phyloP scores from a whole-genome alignment of 2,888 invertebrate species.

The Sinodicranocentrus sp. region DNA sequence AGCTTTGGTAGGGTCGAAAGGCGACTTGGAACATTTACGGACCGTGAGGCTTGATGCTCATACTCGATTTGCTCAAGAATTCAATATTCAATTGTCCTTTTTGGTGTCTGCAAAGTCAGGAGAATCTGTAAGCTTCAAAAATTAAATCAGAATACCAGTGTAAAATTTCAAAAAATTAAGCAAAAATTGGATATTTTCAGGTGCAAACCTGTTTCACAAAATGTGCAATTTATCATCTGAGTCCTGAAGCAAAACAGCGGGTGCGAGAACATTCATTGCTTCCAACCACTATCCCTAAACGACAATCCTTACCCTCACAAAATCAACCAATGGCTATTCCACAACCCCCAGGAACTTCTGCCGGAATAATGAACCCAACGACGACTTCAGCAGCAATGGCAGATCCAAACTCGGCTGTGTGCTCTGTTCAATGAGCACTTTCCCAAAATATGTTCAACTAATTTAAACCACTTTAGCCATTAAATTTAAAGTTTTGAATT shows the following conservation, averaged over 20 bases:
- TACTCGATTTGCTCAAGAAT: constrained; percentile 75
- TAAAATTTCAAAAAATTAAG: neutral
- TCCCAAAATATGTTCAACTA: too few relatives aligned
- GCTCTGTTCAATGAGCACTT: constrained; percentile 72
- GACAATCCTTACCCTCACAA: constrained; percentile 55
- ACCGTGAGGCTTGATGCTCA: constrained; percentile 73
- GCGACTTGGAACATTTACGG: constrained; percentile 74
- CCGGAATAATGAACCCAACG: constrained; percentile 51
- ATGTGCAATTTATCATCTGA: constrained; percentile 74
- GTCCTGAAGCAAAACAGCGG: constrained; percentile 73
- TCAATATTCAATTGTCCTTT: constrained; percentile 73
- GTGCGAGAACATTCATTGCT: constrained; percentile 68
- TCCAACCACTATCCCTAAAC: constrained; percentile 63
- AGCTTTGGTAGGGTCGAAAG: constrained; percentile 73
- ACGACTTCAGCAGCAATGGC: constrained; percentile 50
- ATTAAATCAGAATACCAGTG: neutral
- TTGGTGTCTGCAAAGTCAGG: constrained; percentile 75
- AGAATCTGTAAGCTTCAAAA: constrained; percentile 69
- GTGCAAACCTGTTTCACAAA: constrained; percentile 74
- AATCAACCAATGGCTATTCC: constrained; percentile 50
- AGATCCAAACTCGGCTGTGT: constrained; percentile 71
- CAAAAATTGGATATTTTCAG: too few relatives aligned
- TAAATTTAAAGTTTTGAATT: too few relatives aligned
- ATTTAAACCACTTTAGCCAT: too few relatives aligned
- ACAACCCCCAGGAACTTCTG: constrained; percentile 47